phyloP scores from a whole-genome alignment of 2,888 invertebrate genomes.

The Philhelius pedissequus region DNA sequence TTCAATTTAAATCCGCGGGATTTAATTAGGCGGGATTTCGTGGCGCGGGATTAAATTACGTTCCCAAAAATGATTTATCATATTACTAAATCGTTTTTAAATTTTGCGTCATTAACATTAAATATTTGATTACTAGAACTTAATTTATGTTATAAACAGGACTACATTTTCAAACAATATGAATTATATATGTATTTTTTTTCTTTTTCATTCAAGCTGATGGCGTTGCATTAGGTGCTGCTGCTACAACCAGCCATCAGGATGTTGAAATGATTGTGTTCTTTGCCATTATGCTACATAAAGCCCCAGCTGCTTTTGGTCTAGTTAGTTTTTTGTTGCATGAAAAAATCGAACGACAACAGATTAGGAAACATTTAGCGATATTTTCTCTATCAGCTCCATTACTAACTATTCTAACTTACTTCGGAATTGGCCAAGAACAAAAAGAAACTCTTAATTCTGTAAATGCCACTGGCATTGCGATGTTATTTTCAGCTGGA shows the following conservation, averaged over 20 bases:
- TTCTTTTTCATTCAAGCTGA: constrained; percentile 83
- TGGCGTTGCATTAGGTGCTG: constrained; percentile 98
- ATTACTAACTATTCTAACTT: constrained; percentile 92
- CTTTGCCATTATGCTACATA: constrained; percentile 99
- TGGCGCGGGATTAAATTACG: no score
- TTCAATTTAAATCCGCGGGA: no score
- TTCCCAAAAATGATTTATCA: no score
- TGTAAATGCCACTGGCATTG: constrained; percentile 95
- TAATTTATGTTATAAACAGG: no score
- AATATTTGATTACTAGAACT: background rate
- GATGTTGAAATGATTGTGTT: constrained; percentile 99
- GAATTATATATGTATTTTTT: background rate
- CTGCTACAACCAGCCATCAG: constrained; percentile 96
- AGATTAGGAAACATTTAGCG: constrained; percentile 92
- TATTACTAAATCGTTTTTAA: no score
- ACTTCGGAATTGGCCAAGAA: constrained; percentile 95
- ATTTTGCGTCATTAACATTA: no score
- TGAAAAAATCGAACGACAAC: constrained; percentile 91
- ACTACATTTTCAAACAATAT: no score
- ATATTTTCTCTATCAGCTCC: constrained; percentile 97
- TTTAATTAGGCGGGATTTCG: no score
- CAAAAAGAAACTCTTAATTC: constrained; percentile 94
- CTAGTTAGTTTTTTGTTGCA: constrained; percentile 98
- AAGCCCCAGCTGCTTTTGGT: constrained; percentile 99
- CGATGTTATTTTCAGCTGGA: constrained; percentile 99